These are phyloP conservation scores for Cephus spinipes DNA, from an alignment of 2,888 invertebrate species.

Conservation along the genomic window DNA sequence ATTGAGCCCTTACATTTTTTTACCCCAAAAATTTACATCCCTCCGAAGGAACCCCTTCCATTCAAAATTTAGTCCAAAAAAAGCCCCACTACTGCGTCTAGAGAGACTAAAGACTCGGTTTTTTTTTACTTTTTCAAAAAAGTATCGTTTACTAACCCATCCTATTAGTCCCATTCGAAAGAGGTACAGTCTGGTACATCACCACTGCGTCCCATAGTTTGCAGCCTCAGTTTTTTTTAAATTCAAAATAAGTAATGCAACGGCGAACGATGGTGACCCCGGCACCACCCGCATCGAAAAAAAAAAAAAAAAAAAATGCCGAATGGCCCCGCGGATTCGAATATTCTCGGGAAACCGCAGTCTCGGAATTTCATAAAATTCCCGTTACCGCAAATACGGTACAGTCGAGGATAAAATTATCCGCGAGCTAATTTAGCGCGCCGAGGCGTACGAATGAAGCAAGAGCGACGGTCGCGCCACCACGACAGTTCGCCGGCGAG, in stretches of 20 bases:
- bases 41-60: background rate
- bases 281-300: too few species aligned
- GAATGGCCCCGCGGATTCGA: background rate
- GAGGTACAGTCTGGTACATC: too few species aligned
- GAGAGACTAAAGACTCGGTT: too few species aligned
- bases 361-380: background rate
- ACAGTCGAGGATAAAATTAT: background rate
- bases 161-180: too few species aligned
- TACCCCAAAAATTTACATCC: background rate
- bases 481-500: background rate
- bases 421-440: background rate
- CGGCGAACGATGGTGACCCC: too few species aligned
- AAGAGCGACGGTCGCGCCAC: background rate
- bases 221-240: too few species aligned
- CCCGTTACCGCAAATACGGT: background rate
- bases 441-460: slow-evolving; percentile 1
- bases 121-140: too few species aligned
- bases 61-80: background rate
- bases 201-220: too few species aligned
- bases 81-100: background rate
- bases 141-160: too few species aligned
- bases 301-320: background rate
- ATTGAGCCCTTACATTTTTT: background rate
- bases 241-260: too few species aligned
- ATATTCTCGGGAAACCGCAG: background rate